Evolutionary conservation across 2,888 invertebrate species (phyloP).

Genomic region (Erebia epiphron): DNA sequence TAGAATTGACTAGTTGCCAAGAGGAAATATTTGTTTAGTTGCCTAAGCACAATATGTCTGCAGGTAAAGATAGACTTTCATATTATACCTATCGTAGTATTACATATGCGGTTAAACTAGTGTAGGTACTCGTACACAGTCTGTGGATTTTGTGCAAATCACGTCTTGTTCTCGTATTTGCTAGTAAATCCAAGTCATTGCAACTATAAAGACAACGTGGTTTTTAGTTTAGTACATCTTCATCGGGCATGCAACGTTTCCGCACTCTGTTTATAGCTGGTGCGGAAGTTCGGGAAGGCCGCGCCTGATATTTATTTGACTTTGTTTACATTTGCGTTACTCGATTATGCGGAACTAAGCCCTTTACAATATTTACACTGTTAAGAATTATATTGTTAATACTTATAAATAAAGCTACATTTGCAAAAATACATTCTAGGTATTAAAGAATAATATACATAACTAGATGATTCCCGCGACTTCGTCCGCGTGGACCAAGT

Average conservation of each 20-base stretch:
- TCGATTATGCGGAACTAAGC: constrained; percentile 48
- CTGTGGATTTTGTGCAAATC: neutral
- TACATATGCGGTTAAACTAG: too few species aligned
- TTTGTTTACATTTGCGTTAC: constrained; percentile 49
- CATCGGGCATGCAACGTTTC: constrained; percentile 53
- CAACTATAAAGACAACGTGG: constrained; percentile 12
- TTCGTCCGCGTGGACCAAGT: too few species aligned
- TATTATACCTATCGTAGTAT: too few species aligned
- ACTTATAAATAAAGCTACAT: neutral
- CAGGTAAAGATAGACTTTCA: too few species aligned
- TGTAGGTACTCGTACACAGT: neutral
- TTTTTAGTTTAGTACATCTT: constrained; percentile 30
- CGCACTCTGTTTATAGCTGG: constrained; percentile 73
- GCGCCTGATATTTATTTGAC: constrained; percentile 57
- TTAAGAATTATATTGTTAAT: too few species aligned
- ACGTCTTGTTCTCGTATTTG: neutral
- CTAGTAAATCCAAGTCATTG: neutral
- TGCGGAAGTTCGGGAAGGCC: constrained; percentile 74
- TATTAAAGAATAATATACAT: neutral
- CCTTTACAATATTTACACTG: constrained; percentile 20
- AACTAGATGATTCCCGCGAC: too few species aligned
- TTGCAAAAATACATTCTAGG: neutral
- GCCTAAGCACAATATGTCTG: neutral
- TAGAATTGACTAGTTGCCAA: neutral
- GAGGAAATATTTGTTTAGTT: neutral